Conservation (phyloP, 2,113 vertebrate species). For the western clawed frog (Xenopus tropicalis) region UCB_Xtro_10.0 CM004443.2:58588001-58588500, state of each 20-base stretch:
- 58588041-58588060: constrained; percentile 50
- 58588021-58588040: constrained; percentile 63
- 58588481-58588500: no score
- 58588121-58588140: constrained; percentile 86
- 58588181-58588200: constrained; percentile 96
- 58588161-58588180: constrained; percentile 74
- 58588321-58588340: constrained; percentile 34
- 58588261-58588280: constrained; percentile 99
- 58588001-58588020: constrained; percentile 95
- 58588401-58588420: no score
- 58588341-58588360: no score
- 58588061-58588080: constrained; percentile 28
- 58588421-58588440: no score
- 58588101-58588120: constrained; percentile 82
- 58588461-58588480: no score
- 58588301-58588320: constrained; percentile 97
- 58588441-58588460: no score
- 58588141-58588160: constrained; percentile 57
- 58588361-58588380: background rate
- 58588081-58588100: constrained; percentile 61
- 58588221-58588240: constrained; percentile 99
- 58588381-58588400: background rate
- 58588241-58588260: constrained; percentile 94
- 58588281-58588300: constrained; percentile 97
- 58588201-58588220: constrained; percentile 98